Percentiles rank a stretch among this genome's conserved stretches.
Evolutionary conservation across 1,140 invertebrate species (phyloP).

Genomic region (Bombus picipes): DNA sequence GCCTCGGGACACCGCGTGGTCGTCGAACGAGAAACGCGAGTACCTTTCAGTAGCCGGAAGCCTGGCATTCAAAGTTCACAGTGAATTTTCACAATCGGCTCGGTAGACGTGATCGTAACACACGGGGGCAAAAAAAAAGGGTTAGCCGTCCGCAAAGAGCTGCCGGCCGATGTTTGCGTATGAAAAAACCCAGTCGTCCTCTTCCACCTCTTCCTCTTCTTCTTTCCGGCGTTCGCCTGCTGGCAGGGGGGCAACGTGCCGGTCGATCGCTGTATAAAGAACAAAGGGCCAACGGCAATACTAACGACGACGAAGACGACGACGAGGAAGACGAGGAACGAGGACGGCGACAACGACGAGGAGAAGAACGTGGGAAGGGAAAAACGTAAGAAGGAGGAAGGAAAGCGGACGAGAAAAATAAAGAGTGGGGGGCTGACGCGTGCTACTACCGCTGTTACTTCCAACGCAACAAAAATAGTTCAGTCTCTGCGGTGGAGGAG

Average conservation of each 20-base stretch:
- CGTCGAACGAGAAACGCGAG: neutral
- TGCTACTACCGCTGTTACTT: conserved; percentile 61
- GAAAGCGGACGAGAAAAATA: conserved; percentile 43
- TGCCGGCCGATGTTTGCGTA: conserved; percentile 65
- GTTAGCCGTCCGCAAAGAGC: conserved; percentile 36
- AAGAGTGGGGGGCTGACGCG: conserved; percentile 53
- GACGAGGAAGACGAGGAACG: conserved; percentile 48
- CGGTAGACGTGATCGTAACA: neutral
- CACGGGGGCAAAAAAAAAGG: neutral
- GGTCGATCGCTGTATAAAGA: conserved; percentile 48
- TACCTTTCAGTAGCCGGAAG: neutral
- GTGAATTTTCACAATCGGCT: conserved; percentile 18
- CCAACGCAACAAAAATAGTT: conserved; percentile 66
- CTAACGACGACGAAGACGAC: conserved; percentile 54
- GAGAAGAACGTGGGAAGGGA: conserved; percentile 32
- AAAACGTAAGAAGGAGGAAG: conserved; percentile 54
- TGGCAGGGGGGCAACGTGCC: conserved; percentile 50
- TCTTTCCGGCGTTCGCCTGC: conserved; percentile 55
- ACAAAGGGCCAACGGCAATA: conserved; percentile 51
- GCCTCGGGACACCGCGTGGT: neutral
- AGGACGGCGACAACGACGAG: neutral
- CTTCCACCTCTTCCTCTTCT: conserved; percentile 55
- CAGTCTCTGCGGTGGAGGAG: conserved; percentile 29
- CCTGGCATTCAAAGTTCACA: neutral
- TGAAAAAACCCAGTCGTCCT: conserved; percentile 62